A percentile compares a stretch with the other conserved stretches of the same genome.
Evolutionary conservation across 2,113 vertebrate genomes (phyloP).

Genomic region (Tragelaphus strepsiceros): DNA sequence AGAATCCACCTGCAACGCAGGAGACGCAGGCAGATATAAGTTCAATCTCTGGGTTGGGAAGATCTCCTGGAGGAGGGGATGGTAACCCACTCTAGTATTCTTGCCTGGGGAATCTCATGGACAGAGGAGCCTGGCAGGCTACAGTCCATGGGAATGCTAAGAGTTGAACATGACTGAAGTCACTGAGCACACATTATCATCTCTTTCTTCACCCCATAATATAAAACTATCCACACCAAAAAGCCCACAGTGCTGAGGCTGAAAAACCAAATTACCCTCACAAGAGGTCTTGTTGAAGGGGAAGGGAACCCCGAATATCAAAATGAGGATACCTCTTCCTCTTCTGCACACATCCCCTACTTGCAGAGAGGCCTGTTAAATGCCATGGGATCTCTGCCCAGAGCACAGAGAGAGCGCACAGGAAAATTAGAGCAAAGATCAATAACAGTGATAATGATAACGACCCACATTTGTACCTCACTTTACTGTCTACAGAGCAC

Average conservation of each 20-base stretch:
- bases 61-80: background rate
- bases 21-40: background rate
- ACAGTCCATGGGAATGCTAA: background rate
- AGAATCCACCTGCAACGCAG: background rate
- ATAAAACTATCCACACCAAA: background rate
- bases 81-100: background rate
- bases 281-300: constrained; percentile 31
- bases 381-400: background rate
- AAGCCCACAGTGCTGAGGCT: accelerated
- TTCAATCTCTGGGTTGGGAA: background rate
- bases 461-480: background rate
- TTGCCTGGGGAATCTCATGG: background rate
- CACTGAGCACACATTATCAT: background rate
- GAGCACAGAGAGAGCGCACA: background rate
- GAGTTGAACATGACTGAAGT: background rate
- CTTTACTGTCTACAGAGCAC: background rate
- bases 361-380: background rate
- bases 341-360: background rate
- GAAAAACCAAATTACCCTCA: background rate
- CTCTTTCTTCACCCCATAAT: background rate
- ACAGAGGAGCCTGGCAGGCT: background rate
- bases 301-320: background rate
- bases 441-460: background rate
- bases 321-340: background rate
- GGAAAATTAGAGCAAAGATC: constrained; percentile 32